Base-by-base conservation (phyloP, 1,140 invertebrate species). In the Bathynomus jamesi region DNA sequence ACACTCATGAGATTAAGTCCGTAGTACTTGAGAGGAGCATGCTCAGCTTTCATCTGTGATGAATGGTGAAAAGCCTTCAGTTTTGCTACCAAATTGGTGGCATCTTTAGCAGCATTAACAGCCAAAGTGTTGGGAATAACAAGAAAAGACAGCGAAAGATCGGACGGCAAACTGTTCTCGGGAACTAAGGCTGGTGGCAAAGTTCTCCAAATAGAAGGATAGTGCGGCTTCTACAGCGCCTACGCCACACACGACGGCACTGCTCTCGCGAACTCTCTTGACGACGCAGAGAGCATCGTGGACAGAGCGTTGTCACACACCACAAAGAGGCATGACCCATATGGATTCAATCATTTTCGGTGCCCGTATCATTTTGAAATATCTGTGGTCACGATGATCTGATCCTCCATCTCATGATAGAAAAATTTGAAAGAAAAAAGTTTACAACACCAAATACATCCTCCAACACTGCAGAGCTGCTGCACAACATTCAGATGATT, bases 161-260 rank as follows among this genome's bases (percentile, higher is more conserved):
- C 96, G 96, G 79, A 99, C 98, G 2, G 98, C 97, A 77, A 99
- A 84, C 83, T 99, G 97, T 84, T 99, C 98, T 74, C 97, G 86
- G 27, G 95, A 99, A 80, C 94, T 95, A 80, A 98, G 82, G n/a
- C 94, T 94, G n/a, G 95, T 99, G 17, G 98, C 98, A 83, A 98
- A 99, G 82, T 98, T 99, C 84, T 99, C 97, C 24, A 99, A 83
- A 82, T 99, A 99, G 78, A 99, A 97, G 24, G 95, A 98, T 13
- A 99, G 86, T n/a, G 97, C 98, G 66, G 96, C 95, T 84, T 99
- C 98, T 4, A 99, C 97, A 74, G 94, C 93, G 64, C 98, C 98
- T 76, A 97, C 98, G 53, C 98, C 98, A 64, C 95, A 93, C 62
- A 98, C 96, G 2, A 99, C 89, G 65, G 87, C 89, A 82, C 98